These are phyloP conservation scores for Poecile atricapillus DNA, from an alignment of 2,113 vertebrate genomes.

Conservation along the genomic window DNA sequence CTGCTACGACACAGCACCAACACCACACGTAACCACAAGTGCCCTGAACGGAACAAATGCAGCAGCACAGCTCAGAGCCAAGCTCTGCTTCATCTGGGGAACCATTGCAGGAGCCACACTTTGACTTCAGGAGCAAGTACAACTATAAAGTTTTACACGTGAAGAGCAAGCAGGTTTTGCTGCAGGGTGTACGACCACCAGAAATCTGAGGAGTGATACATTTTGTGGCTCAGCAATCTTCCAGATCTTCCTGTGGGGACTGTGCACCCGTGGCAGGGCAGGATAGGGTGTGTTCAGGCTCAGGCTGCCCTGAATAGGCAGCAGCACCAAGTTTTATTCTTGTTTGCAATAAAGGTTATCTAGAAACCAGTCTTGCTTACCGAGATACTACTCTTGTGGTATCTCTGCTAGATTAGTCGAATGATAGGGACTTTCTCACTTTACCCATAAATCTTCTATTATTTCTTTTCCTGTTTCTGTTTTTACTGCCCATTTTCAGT, in stretches of 20 bases:
- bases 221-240: background rate
- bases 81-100: background rate
- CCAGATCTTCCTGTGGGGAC: background rate
- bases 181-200: background rate
- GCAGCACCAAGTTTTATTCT: background rate
- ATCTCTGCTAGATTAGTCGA: background rate
- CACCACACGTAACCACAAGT: background rate
- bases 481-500: background rate
- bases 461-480: background rate
- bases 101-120: background rate
- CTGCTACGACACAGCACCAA: background rate
- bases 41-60: background rate
- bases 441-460: background rate
- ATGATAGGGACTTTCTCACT: background rate
- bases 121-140: background rate
- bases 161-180: background rate
- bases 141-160: background rate
- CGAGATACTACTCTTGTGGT: background rate
- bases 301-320: background rate
- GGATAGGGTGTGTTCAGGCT: background rate
- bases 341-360: background rate
- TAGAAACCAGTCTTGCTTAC: background rate
- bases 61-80: background rate
- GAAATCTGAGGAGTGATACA: background rate
- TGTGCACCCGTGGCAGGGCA: background rate